Evolutionary conservation across 2,888 invertebrate genomes (phyloP).

Genomic region (Oscheius sp.): DNA sequence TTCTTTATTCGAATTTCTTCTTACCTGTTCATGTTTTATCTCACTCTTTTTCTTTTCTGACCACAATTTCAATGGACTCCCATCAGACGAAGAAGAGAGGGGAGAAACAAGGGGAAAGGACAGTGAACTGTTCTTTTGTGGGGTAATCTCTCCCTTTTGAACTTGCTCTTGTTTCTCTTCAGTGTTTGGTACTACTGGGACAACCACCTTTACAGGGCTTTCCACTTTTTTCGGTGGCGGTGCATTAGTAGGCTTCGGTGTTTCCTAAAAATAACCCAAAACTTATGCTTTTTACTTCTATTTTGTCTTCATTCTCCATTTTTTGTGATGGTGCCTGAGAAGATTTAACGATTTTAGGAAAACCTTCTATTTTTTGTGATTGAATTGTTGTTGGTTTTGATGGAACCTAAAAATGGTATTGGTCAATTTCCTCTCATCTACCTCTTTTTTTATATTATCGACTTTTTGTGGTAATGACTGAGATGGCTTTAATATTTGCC

Average conservation of each 20-base stretch:
- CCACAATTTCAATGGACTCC: neutral
- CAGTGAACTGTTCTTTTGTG: neutral
- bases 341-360: too few relatives aligned
- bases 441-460: too few relatives aligned
- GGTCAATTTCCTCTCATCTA: too few relatives aligned
- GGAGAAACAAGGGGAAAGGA: neutral
- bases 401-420: too few relatives aligned
- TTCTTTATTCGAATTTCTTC: conserved; percentile 3
- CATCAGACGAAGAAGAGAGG: neutral
- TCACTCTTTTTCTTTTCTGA: neutral
- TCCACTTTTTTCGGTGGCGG: neutral
- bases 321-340: too few relatives aligned
- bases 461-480: too few relatives aligned
- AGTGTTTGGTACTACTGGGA: neutral
- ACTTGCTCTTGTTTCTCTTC: neutral
- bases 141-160: neutral
- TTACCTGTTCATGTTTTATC: neutral
- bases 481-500: neutral
- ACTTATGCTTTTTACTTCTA: too few relatives aligned
- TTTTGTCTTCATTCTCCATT: too few relatives aligned
- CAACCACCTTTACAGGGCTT: neutral
- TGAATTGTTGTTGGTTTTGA: neutral
- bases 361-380: neutral
- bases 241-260: neutral
- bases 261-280: neutral